Evolutionary conservation across 2,113 vertebrate genomes (phyloP), one percentile per base, ranked within the genome.

Genomic region (Microcebus lehilahytsara): DNA sequence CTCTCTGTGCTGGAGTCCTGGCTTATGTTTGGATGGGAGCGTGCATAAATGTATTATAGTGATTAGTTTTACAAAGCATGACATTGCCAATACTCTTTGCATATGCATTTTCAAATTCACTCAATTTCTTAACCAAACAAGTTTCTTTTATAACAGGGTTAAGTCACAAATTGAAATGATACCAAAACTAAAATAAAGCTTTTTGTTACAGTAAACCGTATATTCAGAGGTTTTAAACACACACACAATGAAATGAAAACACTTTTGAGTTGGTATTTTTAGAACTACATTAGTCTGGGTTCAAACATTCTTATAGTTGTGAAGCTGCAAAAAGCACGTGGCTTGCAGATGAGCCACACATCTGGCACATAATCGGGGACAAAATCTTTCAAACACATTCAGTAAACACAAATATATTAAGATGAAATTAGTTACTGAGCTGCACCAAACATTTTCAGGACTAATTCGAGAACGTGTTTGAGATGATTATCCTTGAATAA

Each of bases 271-370:
- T 83, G 23, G 2, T 75, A 3, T 74, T 56, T 92, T 86, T 51
- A 74, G 12, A 7, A 56, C 32, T 49, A 13, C 9, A 60, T 46
- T 34, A 9, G 3, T 9, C 11, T 19, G 51, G 9, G 19, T 22
- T 75, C 0, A 27, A 12, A 89, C 49, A 27, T 46, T 25, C 17
- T 23, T 3, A 17, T 0, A 0, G 9, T 3, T 14, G 14, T 25
- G 58, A 14, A 17, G 16, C 60, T 3, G 25, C 75, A 3, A 14
- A 14, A 81, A 53, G 12, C 62, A 1, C 7, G 0, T 25, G 20
- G 64, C 20, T n/a, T 3, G 5, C 2, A 5, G 5, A 3, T 0
- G 30, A 84, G 58, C 49, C 6, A 0, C 1, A 4, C 37, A 0
- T 77, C 7, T 17, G 34, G 71, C 56, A 7, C 6, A 0, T 12